A percentile compares a stretch with the other conserved stretches of the same genome.
These are phyloP conservation scores for Hemithea aestivaria DNA, from an alignment of 2,888 invertebrate species.

Conservation along the genomic window DNA sequence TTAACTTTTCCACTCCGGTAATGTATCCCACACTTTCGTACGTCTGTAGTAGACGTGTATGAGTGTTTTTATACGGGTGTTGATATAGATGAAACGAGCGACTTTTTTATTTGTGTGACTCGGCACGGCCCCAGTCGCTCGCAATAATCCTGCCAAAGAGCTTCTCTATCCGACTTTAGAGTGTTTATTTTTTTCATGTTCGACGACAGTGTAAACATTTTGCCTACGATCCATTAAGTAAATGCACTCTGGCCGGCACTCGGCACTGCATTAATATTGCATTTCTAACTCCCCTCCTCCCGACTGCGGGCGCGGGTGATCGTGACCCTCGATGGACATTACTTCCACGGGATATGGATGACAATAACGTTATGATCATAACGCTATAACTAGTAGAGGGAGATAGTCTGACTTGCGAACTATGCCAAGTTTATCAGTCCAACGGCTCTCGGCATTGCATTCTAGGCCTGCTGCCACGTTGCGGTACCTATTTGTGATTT, in stretches of 20 bases:
- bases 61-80: slow-evolving; percentile 59
- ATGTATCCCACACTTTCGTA: slow-evolving; percentile 73
- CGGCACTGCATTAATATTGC: slow-evolving; percentile 81
- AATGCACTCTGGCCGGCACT: slow-evolving; percentile 71
- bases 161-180: slow-evolving; percentile 52
- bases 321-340: slow-evolving; percentile 45
- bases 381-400: slow-evolving; percentile 3
- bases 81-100: slow-evolving; percentile 47
- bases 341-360: slow-evolving; percentile 13
- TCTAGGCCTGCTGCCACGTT: no score
- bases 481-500: no score
- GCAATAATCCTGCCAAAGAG: slow-evolving; percentile 65
- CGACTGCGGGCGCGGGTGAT: slow-evolving; percentile 29
- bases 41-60: slow-evolving; percentile 65
- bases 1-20: slow-evolving; percentile 79
- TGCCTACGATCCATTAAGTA: slow-evolving; percentile 75
- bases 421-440: no score
- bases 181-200: slow-evolving; percentile 56
- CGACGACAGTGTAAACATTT: slow-evolving; percentile 67
- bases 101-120: slow-evolving; percentile 64
- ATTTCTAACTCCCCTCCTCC: slow-evolving; percentile 69
- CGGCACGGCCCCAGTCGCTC: slow-evolving; percentile 47
- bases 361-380: slow-evolving; percentile 10
- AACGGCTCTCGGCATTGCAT: no score
- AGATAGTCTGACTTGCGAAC: no score